Base-by-base conservation (phyloP, 2,113 vertebrate species). In the Mustela lutreola region DNA sequence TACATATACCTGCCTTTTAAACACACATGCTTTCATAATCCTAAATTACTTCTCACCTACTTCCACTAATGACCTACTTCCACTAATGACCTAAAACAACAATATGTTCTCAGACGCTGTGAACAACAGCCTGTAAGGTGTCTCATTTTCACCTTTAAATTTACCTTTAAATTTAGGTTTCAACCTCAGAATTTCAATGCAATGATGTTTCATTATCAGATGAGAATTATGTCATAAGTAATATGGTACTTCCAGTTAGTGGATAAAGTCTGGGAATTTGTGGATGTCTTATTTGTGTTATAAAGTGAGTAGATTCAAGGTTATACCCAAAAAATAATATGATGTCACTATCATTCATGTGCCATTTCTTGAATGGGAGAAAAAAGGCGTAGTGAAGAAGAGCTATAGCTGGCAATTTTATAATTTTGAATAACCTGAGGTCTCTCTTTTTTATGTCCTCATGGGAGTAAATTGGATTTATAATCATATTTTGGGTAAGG, bases 241-340 rank as follows among this genome's bases (percentile, higher is more conserved):
- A 92, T 33, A 89, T 65, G 33, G 71, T 83, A 53, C 67, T 94
- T 81, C 65, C 45, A 81, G 89, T 60, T 97, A 76, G 70, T 91
- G 28, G 10, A 62, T 31, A 75, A 70, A 73, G 31, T 78, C 21
- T 82, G 22, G 24, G 45, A 60, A 42, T 76, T 97, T 92, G 82
- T 78, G 36, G 36, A 73, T 65, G 18, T n/a, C 5, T 81, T 89
- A 53, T 53, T 33, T 88, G 18, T 85, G 89, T 76, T 70, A 71
- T 33, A 75, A 58, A 89, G 21, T 60, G 36, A 81, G 12, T 36
- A 83, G 11, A 75, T 91, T 78, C 70, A 93, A 95, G 70, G 26
- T 56, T 88, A 73, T 89, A 26, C 2, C 50, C 71, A 81, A 11
- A 76, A 65, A 67, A 93, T 87, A 60, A 93, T 3, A 94, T 39